Evolutionary conservation across 2,888 invertebrate genomes (phyloP), one percentile per base, ranked within the genome.

Genomic region (Resseliella maxima): DNA sequence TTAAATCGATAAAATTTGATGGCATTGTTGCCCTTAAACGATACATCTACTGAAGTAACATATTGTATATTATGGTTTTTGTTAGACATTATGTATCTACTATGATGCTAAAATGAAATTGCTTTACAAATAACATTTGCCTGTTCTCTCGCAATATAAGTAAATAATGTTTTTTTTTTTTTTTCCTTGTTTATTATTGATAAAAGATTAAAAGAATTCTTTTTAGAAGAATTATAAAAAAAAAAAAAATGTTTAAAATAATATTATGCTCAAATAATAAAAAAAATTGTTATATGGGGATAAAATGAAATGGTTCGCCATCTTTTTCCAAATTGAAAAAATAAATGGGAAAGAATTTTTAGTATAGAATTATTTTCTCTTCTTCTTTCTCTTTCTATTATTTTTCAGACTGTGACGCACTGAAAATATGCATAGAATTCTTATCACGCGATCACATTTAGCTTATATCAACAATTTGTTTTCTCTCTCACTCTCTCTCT

Each of bases 191-290:
- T 72, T 72, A 72, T 72, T 31, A 72, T 72, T 72, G 72, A 72
- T 72, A 72, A 72, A 72, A 72, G 72, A 72, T 72, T 72, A n/a
- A n/a, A n/a, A n/a, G n/a, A n/a, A n/a, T n/a, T n/a, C n/a, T 72
- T 3, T 72, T 72, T 72, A 31, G 72, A 72, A 72, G 35, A 72
- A 72, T 72, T 31, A 72, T 59, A 12, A 18, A 50, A 50, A 50
- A 12, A 59, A 18, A 72, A 72, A 72, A 72, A 31, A 72, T 31
- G 31, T 72, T 72, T 8, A 72, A 72, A 72, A 72, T 35, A 72
- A 72, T 31, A 72, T 0, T 72, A 72, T 72, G 6, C 15, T 31
- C 31, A 72, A 72, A 31, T 72, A 72, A 50, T 15, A 50, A 59
- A 72, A 72, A 72, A 72, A 72, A 12, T 72, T 35, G 72, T 72